Evolutionary conservation across 2,888 invertebrate species (phyloP), one percentile per base, ranked within the genome.

Genomic region (Caenorhabditis macrosperma): DNA sequence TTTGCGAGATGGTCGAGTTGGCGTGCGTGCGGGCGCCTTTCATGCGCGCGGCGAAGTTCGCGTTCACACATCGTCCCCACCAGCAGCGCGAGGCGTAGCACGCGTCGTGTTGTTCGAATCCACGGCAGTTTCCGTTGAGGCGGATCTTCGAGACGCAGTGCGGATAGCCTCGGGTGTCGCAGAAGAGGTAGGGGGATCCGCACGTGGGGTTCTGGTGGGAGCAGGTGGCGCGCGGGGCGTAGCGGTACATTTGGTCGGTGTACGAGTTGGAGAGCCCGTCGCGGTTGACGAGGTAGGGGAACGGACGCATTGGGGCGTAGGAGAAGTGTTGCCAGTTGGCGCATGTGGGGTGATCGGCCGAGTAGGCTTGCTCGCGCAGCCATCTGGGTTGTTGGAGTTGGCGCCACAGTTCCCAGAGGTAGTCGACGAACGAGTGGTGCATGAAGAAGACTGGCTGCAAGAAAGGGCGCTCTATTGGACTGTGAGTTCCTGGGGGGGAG

Each of bases 351-450:
- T 89, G 72, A 72, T 90, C 90, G 26, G 88, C 86, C 24, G 89
- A 81, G 81, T 86, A 89, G 35, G 87, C 86, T 86, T 72, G 60
- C 78, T 89, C 89, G 55, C 88, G 80, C 60, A 86, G 78, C 88
- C 88, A 90, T 78, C 86, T 80, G 22, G 88, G 86, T 59, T 90
- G 90, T 60, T 85, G 82, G 38, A 86, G 59, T 67, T 90, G 90
- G 17, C 90, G 83, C 90, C 90, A 90, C 54, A 86, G 85, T 69
- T 91, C 91, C 91, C 91, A 91, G 20, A 91, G 81, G 41, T 90
- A 87, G 82, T 91, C 91, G 68, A 91, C 89, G 78, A 91, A 91
- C 4, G 90, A 87, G 80, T 91, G 91, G 57, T 91, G 91, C 80
- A 91, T 85, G 86, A 88, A 90, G 86, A 90, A 90, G 75, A 90